phyloP scores from a whole-genome alignment of 23 tunicate genomes.

The Phallusia fumigata region DNA sequence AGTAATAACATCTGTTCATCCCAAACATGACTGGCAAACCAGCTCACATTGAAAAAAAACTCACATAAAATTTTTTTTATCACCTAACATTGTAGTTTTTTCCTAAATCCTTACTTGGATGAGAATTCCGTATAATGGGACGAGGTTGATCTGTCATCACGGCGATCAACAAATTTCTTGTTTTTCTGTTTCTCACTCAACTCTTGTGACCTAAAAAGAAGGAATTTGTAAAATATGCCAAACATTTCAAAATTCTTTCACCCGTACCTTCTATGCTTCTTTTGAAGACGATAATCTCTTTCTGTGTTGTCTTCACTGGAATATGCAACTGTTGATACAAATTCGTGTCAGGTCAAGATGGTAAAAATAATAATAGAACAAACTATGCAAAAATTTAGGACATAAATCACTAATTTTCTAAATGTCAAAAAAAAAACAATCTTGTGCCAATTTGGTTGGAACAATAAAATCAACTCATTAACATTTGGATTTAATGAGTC shows the following conservation, averaged over 20 bases:
- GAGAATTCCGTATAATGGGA: neutral
- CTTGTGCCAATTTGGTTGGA: too few relatives aligned
- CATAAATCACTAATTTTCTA: too few relatives aligned
- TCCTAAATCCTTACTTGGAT: neutral
- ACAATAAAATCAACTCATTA: too few relatives aligned
- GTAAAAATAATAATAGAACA: too few relatives aligned
- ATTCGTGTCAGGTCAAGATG: too few relatives aligned
- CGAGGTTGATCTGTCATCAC: slow-evolving; percentile 4
- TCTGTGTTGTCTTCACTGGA: neutral
- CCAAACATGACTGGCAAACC: too few relatives aligned
- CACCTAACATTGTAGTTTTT: neutral
- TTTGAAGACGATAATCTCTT: neutral
- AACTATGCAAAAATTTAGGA: too few relatives aligned
- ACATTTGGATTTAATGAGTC: too few relatives aligned
- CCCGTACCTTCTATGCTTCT: neutral
- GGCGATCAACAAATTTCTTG: neutral
- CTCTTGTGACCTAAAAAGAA: too few relatives aligned
- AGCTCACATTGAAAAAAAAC: neutral
- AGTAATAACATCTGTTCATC: too few relatives aligned
- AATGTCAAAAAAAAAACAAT: too few relatives aligned
- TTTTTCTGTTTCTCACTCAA: neutral
- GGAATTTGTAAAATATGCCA: too few relatives aligned
- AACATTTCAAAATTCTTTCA: neutral
- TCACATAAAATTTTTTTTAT: neutral
- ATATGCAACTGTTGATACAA: neutral